These are phyloP conservation scores for Melanostoma mellinum DNA, from an alignment of 2,888 invertebrate genomes.

Conservation along the genomic window DNA sequence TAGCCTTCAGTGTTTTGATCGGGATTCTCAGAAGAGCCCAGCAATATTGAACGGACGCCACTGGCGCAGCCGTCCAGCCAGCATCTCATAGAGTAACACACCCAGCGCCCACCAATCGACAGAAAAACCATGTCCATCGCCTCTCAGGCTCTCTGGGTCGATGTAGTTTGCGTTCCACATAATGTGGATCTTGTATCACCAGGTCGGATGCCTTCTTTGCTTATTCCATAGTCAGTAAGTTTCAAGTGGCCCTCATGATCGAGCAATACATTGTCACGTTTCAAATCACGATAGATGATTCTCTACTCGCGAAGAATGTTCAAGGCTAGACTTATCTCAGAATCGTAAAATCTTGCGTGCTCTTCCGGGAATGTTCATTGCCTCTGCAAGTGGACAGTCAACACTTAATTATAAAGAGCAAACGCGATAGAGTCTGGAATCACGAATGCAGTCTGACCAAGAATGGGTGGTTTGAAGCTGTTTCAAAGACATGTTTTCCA, in stretches of 20 bases:
- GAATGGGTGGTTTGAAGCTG: constrained; percentile 99
- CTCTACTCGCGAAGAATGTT: constrained; percentile 99
- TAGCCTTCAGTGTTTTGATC: constrained; percentile 99
- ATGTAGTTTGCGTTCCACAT: constrained; percentile 99
- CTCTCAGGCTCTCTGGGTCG: constrained; percentile 98
- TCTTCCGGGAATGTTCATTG: constrained; percentile 98
- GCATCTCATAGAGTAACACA: constrained; percentile 98
- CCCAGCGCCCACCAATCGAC: constrained; percentile 99
- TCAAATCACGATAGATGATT: constrained; percentile 98
- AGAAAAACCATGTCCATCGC: constrained; percentile 90
- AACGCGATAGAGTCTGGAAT: constrained; percentile 97
- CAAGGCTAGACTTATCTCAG: constrained; percentile 98
- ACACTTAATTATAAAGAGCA: constrained; percentile 98
- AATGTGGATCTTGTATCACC: constrained; percentile 98
- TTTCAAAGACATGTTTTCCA: constrained; percentile 99
- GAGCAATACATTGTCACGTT: constrained; percentile 97
- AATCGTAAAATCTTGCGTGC: constrained; percentile 99
- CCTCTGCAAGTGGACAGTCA: constrained; percentile 99
- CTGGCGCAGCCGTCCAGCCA: constrained; percentile 99
- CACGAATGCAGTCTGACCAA: constrained; percentile 99
- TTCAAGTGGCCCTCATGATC: constrained; percentile 99
- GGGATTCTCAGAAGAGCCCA: constrained; percentile 97
- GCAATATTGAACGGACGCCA: constrained; percentile 99
- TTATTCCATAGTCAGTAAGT: constrained; percentile 98
- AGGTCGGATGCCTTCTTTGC: constrained; percentile 97